Evolutionary conservation across 2,113 vertebrate species (phyloP), one percentile per base, ranked within the genome.

Genomic region (Alligator mississippiensis): DNA sequence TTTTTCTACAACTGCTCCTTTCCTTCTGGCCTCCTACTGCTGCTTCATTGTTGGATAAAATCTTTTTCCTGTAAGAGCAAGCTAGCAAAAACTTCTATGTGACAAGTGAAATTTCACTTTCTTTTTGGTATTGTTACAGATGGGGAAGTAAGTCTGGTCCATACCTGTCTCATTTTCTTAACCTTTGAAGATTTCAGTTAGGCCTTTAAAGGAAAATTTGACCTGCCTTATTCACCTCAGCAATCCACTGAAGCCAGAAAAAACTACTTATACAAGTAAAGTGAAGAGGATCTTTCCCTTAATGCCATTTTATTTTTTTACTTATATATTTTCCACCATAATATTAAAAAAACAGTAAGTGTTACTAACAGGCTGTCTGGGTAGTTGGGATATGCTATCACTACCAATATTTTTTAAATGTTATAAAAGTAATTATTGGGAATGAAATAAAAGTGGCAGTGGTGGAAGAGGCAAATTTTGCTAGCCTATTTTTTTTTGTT

Each of bases 1-100:
- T 92, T 80, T 59, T 82, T 66, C 74, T 66, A 93, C 87, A 92
- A 14, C 30, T 90, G 15, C 34, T 91, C 82, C 84, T 95, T 94
- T 96, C 59, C 59, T 93, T 27, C 80, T 93, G 87, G 87, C 85
- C 90, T 95, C 91, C 88, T 80, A 74, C 0, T 0, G 85, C 34
- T 94, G 13, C 79, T 93, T 93, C 68, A 91, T 93, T 93, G 93
- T 88, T 70, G 19, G 19, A 58, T 19, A 72, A 80, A 80, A 61
- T 90, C 55, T 90, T 81, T 90, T 87, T 77, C 12, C 76, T 60
- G 47, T 89, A 84, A 88, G 81, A 93, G 92, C 28, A 79, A 92
- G 66, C 34, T 63, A 95, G 77, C 62, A 79, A 94, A 87, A 95
- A 15, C 75, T 61, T 90, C 54, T 82, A 79, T 90, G 74, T 89